A percentile compares a stretch with the other conserved stretches of the same genome.
phyloP scores from a whole-genome alignment of 2,797 vertebrate genomes.

The Acropternis orthonyx region DNA sequence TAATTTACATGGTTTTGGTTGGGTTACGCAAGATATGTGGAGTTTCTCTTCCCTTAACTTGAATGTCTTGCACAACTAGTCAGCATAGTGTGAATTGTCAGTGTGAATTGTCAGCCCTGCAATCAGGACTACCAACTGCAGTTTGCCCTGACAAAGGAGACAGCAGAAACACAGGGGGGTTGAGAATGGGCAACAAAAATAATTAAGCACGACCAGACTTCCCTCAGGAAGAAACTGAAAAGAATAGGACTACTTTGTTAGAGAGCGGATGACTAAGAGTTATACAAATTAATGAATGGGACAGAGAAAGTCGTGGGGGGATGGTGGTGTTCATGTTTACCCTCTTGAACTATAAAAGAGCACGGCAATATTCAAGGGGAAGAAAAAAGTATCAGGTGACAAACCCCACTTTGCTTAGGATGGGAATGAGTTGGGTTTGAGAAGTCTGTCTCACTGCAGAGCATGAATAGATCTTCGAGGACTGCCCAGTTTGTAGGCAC shows the following conservation, averaged over 20 bases:
- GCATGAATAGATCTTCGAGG: background rate
- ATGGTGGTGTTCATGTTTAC: slow-evolving; percentile 16
- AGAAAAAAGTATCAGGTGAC: slow-evolving; percentile 18
- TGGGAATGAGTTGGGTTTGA: background rate
- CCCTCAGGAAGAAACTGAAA: slow-evolving; percentile 60
- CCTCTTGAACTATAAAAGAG: slow-evolving; percentile 34
- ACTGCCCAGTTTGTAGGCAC: background rate
- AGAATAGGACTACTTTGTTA: slow-evolving; percentile 60
- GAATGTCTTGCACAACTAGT: slow-evolving; percentile 69
- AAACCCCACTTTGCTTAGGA: background rate
- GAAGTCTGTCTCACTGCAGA: background rate
- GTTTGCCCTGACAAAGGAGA: slow-evolving; percentile 49
- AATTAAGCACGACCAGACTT: slow-evolving; percentile 37
- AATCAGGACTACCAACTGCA: slow-evolving; percentile 59
- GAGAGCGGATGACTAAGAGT: slow-evolving; percentile 56
- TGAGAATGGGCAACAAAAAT: slow-evolving; percentile 48
- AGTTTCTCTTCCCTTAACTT: slow-evolving; percentile 67
- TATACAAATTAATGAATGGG: slow-evolving; percentile 60
- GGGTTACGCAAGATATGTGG: slow-evolving; percentile 59
- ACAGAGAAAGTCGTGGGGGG: background rate
- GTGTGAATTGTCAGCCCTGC: slow-evolving; percentile 47
- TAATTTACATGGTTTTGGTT: slow-evolving; percentile 68
- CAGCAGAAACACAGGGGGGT: slow-evolving; percentile 33
- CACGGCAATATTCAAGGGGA: slow-evolving; percentile 18
- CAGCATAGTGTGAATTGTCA: slow-evolving; percentile 58